Evolutionary conservation across 2,888 invertebrate species (phyloP).

Genomic region (Leistus spinibarbis): DNA sequence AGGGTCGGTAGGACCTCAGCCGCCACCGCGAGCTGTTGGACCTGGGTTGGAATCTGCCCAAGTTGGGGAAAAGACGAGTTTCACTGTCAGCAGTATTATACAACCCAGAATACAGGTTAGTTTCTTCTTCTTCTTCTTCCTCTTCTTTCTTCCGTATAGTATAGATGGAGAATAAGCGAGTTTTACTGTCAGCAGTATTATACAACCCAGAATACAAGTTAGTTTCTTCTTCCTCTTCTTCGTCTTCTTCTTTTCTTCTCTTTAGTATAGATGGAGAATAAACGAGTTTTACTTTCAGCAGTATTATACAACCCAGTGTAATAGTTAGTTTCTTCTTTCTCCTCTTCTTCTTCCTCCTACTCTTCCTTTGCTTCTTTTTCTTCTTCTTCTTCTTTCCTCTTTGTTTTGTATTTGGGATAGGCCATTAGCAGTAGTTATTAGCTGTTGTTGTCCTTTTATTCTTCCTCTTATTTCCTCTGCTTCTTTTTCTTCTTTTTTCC

Average conservation of each 20-base stretch:
- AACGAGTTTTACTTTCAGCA: slow-evolving; percentile 71
- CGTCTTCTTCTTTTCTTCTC: too few species aligned
- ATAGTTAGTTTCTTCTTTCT: slow-evolving; percentile 67
- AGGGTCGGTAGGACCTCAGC: slow-evolving; percentile 66
- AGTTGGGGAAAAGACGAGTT: slow-evolving; percentile 73
- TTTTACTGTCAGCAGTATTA: slow-evolving; percentile 68
- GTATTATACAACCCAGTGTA: slow-evolving; percentile 67
- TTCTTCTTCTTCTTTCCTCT: too few species aligned
- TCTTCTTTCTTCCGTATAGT: too few species aligned
- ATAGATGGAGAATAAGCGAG: slow-evolving; percentile 74
- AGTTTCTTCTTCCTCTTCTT: too few species aligned
- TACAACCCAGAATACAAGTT: slow-evolving; percentile 71
- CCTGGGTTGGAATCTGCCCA: slow-evolving; percentile 72
- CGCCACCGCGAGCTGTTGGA: slow-evolving; percentile 66
- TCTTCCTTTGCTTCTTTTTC: too few species aligned
- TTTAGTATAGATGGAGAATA: slow-evolving; percentile 74
- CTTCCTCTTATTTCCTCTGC: too few species aligned
- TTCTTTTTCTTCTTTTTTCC: too few species aligned
- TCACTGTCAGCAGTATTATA: slow-evolving; percentile 67
- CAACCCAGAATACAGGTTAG: slow-evolving; percentile 71
- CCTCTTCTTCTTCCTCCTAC: too few species aligned
- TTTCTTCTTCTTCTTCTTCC: too few species aligned
- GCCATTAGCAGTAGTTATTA: too few species aligned
- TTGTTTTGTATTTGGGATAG: too few species aligned
- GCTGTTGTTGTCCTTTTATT: too few species aligned